These are phyloP conservation scores for Thymelicus acteon DNA, from an alignment of 2,888 invertebrate species.

Conservation along the genomic window DNA sequence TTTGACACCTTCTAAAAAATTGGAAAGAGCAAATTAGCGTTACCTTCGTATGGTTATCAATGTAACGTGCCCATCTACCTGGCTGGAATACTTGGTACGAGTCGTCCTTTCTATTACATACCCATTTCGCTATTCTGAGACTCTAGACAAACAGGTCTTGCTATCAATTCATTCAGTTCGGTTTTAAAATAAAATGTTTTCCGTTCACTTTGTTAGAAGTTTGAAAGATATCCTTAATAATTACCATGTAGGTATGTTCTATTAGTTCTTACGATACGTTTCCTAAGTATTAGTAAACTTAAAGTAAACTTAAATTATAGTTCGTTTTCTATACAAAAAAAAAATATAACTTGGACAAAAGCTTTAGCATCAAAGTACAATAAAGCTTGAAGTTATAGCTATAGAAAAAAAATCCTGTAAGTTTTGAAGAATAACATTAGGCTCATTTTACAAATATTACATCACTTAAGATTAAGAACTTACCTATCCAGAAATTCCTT, in stretches of 20 bases:
- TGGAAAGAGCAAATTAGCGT: conserved; percentile 20
- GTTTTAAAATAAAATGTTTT: too few relatives aligned
- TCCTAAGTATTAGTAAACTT: too few relatives aligned
- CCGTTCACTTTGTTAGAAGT: too few relatives aligned
- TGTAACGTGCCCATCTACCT: conserved; percentile 16
- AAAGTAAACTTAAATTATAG: too few relatives aligned
- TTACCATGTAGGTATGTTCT: too few relatives aligned
- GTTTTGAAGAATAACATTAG: too few relatives aligned
- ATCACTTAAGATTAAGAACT: conserved; percentile 16
- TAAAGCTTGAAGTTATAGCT: too few relatives aligned
- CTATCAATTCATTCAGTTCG: background rate
- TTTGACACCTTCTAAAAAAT: conserved; percentile 11
- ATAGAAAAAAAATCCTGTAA: too few relatives aligned
- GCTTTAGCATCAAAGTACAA: background rate
- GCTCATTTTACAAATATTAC: too few relatives aligned
- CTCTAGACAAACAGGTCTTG: conserved; percentile 1
- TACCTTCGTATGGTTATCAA: conserved; percentile 4
- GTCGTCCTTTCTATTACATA: background rate
- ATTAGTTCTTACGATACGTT: too few relatives aligned
- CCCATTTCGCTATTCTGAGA: background rate
- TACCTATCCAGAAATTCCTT: conserved; percentile 33
- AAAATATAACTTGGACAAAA: background rate
- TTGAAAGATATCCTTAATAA: too few relatives aligned
- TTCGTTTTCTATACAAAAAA: background rate
- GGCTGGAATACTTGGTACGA: conserved; percentile 15